A percentile compares a stretch with the other conserved stretches of the same genome.
phyloP scores from a whole-genome alignment of 1,140 invertebrate species.

The Drosophila yakuba region DNA sequence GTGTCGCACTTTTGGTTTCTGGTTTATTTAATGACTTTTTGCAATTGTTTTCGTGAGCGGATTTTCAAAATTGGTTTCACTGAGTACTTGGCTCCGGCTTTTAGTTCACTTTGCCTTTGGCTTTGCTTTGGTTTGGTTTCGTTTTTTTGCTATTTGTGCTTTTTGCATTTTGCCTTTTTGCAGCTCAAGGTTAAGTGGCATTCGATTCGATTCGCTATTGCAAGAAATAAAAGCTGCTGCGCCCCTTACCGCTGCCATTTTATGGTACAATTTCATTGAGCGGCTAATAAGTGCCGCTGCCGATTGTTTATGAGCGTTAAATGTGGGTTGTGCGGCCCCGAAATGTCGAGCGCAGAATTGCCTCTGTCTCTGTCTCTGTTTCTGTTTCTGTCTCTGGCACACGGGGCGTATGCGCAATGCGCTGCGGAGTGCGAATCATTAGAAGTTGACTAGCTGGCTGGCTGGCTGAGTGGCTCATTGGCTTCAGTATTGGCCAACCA shows the following conservation, averaged over 20 bases:
- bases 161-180: slow-evolving; percentile 32
- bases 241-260: slow-evolving; percentile 40
- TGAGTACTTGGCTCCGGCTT: slow-evolving; percentile 38
- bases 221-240: slow-evolving; percentile 69
- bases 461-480: background rate
- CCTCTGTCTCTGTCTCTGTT: too few relatives aligned
- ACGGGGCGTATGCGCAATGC: slow-evolving; percentile 47
- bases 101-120: slow-evolving; percentile 26
- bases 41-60: slow-evolving; percentile 83
- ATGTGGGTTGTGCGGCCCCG: slow-evolving; percentile 56
- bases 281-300: slow-evolving; percentile 70
- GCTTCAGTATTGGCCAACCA: slow-evolving; percentile 18
- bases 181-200: slow-evolving; percentile 78
- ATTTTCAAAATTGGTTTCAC: slow-evolving; percentile 77
- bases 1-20: slow-evolving; percentile 72
- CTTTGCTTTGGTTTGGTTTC: slow-evolving; percentile 11
- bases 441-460: slow-evolving; percentile 9
- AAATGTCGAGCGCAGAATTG: slow-evolving; percentile 39
- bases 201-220: slow-evolving; percentile 71
- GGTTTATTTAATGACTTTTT: slow-evolving; percentile 81
- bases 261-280: slow-evolving; percentile 72
- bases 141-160: background rate
- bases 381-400: background rate
- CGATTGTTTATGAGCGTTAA: slow-evolving; percentile 69
- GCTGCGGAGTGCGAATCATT: slow-evolving; percentile 18